These are phyloP conservation scores for Pomatorhinus ruficollis DNA, from an alignment of 2,113 vertebrate species.

Conservation along the genomic window DNA sequence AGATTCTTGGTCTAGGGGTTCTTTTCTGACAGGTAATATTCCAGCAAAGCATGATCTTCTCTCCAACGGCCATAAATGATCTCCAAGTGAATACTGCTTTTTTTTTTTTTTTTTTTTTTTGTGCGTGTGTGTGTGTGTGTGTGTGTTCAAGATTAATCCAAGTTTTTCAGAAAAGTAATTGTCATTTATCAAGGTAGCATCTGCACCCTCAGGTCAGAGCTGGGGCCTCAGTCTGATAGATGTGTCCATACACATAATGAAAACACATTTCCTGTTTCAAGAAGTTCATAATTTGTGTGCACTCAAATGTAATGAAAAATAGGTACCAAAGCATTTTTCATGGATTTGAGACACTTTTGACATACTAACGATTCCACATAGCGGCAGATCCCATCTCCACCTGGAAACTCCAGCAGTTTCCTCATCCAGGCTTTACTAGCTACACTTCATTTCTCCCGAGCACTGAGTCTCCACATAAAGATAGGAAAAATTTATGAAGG, in stretches of 20 bases:
- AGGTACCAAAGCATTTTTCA: background rate
- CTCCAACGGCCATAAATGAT: constrained; percentile 19
- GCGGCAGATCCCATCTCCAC: background rate
- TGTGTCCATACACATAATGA: background rate
- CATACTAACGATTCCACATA: background rate
- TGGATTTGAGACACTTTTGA: background rate
- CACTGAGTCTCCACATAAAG: background rate
- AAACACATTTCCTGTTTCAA: constrained; percentile 23
- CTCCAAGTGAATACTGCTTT: background rate
- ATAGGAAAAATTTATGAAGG: background rate
- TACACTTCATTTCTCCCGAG: background rate
- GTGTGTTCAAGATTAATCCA: background rate
- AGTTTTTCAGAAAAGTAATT: background rate
- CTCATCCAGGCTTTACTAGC: background rate
- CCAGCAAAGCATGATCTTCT: background rate
- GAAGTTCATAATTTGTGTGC: background rate
- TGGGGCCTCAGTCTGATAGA: background rate
- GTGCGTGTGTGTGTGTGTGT: too few species aligned
- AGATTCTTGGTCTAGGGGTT: constrained; percentile 13
- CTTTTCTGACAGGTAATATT: constrained; percentile 56
- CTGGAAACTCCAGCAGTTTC: background rate
- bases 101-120: background rate
- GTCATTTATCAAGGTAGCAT: constrained; percentile 40
- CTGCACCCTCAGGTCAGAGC: background rate
- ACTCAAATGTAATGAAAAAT: background rate